Base-by-base conservation (phyloP, 2,797 vertebrate species). In the Catostomus latipinnis region DNA sequence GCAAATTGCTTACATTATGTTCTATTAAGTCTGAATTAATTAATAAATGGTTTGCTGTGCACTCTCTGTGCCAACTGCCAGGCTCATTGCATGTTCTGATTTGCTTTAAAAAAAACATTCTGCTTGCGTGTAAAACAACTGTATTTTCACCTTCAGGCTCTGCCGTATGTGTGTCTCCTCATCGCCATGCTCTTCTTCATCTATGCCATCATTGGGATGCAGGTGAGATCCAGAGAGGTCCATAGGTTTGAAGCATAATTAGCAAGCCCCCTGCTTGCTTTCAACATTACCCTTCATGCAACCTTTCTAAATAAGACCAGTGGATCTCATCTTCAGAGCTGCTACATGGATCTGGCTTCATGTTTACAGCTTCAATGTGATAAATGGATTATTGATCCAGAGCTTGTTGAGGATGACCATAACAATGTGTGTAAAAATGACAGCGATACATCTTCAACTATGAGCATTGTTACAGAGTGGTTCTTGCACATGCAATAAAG, bases 171-270 rank as follows among this genome's bases (percentile, higher is more conserved):
- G 86, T 99, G 97, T 86, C 96, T 99, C 61, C 97, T 99, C 83
- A 99, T 99, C 13, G 97, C 98, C 81, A 99, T 99, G 98, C 93
- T 99, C 60, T 99, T 99, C 92, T 99, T 99, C 92, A 99, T 99
- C 92, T 99, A 99, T 0, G 98, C 98, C 92, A 98, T 99, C 88
- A 98, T 99, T 1, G 98, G 98, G 76, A 99, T 99, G 98, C 98
- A 99, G 96, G 98, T 99, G 90, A 93, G 93, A 74, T 12, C 66
- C 58, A 52, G 53, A 14, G 43, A 68, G 13, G 7, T 58, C 5
- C 12, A 63, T 1, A 43, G 11, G 6, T 45, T 8, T 45, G 13
- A 63, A 46, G n/a, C 7, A 46, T 14, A 4, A 65, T 45, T 56
- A 46, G n/a, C 53, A 72, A 34, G 60, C 34, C 49, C 22, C 46